These are phyloP conservation scores for Ptycholaimellus sp. DNA, from an alignment of 2,888 invertebrate genomes.

Conservation along the genomic window DNA sequence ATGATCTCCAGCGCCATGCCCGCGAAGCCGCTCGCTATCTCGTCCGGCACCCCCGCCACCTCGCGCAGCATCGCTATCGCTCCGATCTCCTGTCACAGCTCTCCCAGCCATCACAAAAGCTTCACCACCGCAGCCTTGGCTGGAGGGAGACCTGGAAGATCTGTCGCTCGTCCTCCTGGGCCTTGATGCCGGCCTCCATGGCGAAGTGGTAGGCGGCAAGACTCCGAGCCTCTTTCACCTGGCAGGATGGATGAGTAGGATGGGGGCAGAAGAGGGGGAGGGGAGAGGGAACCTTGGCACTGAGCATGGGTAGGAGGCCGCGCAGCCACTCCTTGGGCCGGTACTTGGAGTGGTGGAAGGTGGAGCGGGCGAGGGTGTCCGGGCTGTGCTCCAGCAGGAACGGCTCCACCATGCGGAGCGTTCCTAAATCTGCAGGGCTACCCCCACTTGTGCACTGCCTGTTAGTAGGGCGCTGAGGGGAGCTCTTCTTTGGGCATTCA, in stretches of 20 bases:
- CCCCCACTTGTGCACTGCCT: too few relatives aligned
- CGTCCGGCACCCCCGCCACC: slow-evolving; percentile 82
- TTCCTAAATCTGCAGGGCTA: too few relatives aligned
- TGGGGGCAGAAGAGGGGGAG: background rate
- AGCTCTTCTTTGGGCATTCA: too few relatives aligned
- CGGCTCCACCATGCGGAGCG: slow-evolving; percentile 73
- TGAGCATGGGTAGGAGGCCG: too few relatives aligned
- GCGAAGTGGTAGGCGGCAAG: slow-evolving; percentile 86
- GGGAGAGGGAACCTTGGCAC: background rate
- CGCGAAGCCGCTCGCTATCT: slow-evolving; percentile 80
- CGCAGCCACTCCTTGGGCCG: background rate
- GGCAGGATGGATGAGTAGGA: background rate
- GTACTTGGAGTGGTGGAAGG: too few relatives aligned
- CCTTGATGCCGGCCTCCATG: slow-evolving; percentile 93
- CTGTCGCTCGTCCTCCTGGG: slow-evolving; percentile 28
- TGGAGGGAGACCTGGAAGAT: slow-evolving; percentile 2
- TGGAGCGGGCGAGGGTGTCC: slow-evolving; percentile 54
- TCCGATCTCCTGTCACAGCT: slow-evolving; percentile 57
- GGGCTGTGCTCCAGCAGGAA: slow-evolving; percentile 84
- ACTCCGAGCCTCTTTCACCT: slow-evolving; percentile 51
- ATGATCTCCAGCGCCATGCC: slow-evolving; percentile 37
- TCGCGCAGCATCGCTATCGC: slow-evolving; percentile 74
- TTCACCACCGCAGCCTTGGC: too few relatives aligned
- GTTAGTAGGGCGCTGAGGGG: too few relatives aligned
- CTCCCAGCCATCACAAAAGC: background rate